phyloP scores from a whole-genome alignment of 2,888 invertebrate genomes.

The Cheilosia vernalis region DNA sequence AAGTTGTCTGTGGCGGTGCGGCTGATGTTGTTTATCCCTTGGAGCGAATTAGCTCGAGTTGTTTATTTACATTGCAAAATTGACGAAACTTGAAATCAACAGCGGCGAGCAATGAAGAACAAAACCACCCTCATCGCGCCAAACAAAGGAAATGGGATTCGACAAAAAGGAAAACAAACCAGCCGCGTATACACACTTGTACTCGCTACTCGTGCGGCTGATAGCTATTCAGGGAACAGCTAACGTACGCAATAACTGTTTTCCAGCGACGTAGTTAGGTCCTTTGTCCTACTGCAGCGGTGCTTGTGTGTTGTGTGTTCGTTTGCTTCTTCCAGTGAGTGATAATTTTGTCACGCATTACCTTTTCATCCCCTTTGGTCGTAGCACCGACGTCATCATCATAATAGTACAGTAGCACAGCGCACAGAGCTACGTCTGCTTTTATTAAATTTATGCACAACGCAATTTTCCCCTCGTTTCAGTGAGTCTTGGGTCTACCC shows the following conservation, averaged over 20 bases:
- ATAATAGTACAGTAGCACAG: background rate
- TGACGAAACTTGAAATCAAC: constrained; percentile 49
- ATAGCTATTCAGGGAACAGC: constrained; percentile 28
- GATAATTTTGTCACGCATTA: constrained; percentile 72
- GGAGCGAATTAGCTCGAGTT: constrained; percentile 58
- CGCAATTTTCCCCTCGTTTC: constrained; percentile 59
- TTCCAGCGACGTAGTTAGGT: constrained; percentile 52
- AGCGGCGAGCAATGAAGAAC: constrained; percentile 2
- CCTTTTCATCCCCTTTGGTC: constrained; percentile 50
- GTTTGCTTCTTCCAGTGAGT: constrained; percentile 35
- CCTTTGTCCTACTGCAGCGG: constrained; percentile 45
- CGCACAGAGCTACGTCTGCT: background rate
- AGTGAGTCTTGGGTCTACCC: constrained; percentile 36
- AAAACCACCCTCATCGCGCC: constrained; percentile 41
- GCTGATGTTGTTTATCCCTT: constrained; percentile 16
- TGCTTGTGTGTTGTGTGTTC: constrained; percentile 4
- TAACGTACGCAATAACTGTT: constrained; percentile 45
- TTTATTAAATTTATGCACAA: constrained; percentile 57
- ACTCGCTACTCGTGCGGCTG: constrained; percentile 1
- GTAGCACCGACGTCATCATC: constrained; percentile 24
- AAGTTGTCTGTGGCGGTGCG: constrained; percentile 26
- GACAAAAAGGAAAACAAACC: constrained; percentile 19
- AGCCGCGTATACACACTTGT: constrained; percentile 14
- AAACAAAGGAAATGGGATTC: constrained; percentile 19
- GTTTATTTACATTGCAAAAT: constrained; percentile 54